Percentiles rank a stretch among this genome's conserved stretches.
phyloP scores from a whole-genome alignment of 1,140 invertebrate species.

The Oedothorax gibbosus region DNA sequence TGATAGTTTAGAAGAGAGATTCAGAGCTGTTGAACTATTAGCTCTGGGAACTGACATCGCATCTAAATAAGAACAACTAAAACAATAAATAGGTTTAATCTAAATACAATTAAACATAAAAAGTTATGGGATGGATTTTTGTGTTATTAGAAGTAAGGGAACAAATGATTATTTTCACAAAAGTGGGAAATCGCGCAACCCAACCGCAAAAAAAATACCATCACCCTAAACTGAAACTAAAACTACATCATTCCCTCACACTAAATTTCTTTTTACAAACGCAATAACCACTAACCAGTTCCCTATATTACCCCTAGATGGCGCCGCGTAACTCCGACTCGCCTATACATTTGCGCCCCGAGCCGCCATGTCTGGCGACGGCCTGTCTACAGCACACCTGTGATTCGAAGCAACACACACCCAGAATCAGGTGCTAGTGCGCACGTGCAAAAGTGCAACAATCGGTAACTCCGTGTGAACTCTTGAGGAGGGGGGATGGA shows the following conservation, averaged over 20 bases:
- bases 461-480: conserved; percentile 57
- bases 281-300: neutral
- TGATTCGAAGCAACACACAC: conserved; percentile 43
- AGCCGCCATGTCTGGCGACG: conserved; percentile 46
- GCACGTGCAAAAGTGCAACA: conserved; percentile 53
- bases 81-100: too few relatives aligned
- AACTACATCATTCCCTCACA: too few relatives aligned
- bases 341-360: neutral
- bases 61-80: too few relatives aligned
- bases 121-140: too few relatives aligned
- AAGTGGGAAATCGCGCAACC: too few relatives aligned
- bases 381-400: conserved; percentile 55
- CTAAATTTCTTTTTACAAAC: conserved; percentile 2
- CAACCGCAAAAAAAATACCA: too few relatives aligned
- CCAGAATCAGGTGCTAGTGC: conserved; percentile 55
- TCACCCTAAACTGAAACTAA: neutral
- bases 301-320: neutral
- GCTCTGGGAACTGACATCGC: too few relatives aligned
- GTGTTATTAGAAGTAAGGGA: too few relatives aligned
- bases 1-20: too few relatives aligned
- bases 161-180: too few relatives aligned
- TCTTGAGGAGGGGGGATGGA: conserved; percentile 24
- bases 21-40: too few relatives aligned
- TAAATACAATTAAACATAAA: too few relatives aligned
- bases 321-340: neutral